Evolutionary conservation across 2,888 invertebrate species (phyloP).

Genomic region (Cephus pygmeus): DNA sequence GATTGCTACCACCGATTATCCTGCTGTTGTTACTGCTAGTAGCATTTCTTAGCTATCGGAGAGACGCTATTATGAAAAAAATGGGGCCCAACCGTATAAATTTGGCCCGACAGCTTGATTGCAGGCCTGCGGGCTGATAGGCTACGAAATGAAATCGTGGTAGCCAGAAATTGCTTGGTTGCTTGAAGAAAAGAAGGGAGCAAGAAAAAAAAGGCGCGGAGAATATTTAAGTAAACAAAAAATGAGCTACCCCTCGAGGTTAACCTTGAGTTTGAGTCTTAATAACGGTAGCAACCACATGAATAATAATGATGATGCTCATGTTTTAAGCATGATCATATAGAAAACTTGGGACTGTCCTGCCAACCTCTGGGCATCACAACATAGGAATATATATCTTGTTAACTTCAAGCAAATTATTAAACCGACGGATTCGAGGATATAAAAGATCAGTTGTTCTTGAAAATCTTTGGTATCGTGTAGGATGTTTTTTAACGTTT

Average conservation of each 20-base stretch:
- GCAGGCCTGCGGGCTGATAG: conserved; percentile 8
- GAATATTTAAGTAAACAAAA: neutral
- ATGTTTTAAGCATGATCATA: neutral
- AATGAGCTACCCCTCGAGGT: neutral
- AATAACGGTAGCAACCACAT: neutral
- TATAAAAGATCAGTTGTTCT: neutral
- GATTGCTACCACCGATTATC: neutral
- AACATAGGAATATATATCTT: neutral
- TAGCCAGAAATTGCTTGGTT: neutral
- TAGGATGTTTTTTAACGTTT: neutral
- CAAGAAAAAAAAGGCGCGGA: neutral
- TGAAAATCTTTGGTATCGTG: neutral
- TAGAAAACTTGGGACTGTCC: neutral
- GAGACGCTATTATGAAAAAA: conserved; percentile 26
- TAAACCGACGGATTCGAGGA: neutral
- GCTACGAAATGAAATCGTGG: neutral
- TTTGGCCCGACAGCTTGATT: conserved; percentile 28
- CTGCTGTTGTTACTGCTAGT: neutral
- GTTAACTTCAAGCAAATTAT: neutral
- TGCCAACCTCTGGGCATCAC: neutral
- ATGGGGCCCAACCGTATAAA: conserved; percentile 25
- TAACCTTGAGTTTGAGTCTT: neutral
- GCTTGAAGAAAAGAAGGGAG: neutral
- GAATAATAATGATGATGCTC: neutral
- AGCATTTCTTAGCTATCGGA: neutral